Evolutionary conservation across 2,113 vertebrate species (phyloP).

Genomic region (Cygnus atratus): DNA sequence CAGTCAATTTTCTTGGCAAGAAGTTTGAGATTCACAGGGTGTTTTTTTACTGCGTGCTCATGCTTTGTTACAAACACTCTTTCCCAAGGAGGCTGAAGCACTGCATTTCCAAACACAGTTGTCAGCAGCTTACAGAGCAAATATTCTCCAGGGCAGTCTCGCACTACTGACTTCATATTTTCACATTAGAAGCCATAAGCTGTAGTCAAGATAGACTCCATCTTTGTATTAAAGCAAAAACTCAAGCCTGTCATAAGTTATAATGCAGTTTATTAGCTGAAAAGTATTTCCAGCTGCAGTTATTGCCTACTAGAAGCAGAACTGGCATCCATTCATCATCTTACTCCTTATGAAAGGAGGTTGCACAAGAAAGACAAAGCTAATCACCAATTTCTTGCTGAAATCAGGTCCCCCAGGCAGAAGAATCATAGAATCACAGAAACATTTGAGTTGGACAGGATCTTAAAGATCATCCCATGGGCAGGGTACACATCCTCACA

Average conservation of each 20-base stretch:
- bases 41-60: no score
- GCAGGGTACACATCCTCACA: no score
- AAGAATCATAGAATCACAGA: neutral
- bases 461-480: no score
- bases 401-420: neutral
- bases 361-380: neutral
- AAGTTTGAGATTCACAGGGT: neutral
- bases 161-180: neutral
- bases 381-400: neutral
- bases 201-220: neutral
- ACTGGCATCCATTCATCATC: neutral
- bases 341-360: neutral
- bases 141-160: neutral
- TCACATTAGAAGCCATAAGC: neutral
- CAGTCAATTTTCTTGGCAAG: neutral
- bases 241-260: no score
- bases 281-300: neutral
- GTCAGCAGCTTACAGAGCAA: neutral
- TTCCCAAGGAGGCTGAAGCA: neutral
- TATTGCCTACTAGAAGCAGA: neutral
- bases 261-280: neutral
- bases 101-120: neutral
- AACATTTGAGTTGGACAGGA: no score
- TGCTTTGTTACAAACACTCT: neutral
- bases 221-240: neutral